Percentiles rank a stretch among this genome's conserved stretches.
Conservation (phyloP, 1,140 invertebrate species). For the Lasaia peninsularis region DNA sequence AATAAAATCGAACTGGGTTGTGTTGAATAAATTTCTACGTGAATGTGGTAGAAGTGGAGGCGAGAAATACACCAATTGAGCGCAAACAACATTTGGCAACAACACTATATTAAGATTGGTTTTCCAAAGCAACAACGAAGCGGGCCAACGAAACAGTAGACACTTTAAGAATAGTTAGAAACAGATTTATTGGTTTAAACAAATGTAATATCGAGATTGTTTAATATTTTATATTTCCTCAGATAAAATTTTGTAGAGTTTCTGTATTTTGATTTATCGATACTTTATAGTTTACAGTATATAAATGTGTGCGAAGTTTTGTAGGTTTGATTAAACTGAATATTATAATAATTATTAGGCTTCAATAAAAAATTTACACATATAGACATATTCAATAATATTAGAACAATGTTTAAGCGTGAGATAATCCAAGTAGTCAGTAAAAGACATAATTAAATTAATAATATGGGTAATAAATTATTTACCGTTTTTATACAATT, state of each 20-base stretch:
- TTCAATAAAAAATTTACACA: no score
- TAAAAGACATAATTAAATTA: no score
- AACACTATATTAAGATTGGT: constrained; percentile 65
- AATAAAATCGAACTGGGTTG: constrained; percentile 16
- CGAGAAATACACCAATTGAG: constrained; percentile 39
- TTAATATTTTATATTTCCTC: not conserved
- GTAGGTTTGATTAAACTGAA: no score
- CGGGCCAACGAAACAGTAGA: constrained; percentile 48
- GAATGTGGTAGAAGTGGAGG: constrained; percentile 29
- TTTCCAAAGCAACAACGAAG: constrained; percentile 51
- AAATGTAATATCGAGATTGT: constrained; percentile 37
- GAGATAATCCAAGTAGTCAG: no score
- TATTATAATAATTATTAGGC: no score
- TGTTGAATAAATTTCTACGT: constrained; percentile 11
- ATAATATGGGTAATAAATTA: no score
- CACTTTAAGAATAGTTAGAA: constrained; percentile 61
- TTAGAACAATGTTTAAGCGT: no score
- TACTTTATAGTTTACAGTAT: not conserved
- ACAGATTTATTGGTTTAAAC: constrained; percentile 63
- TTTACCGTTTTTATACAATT: no score
- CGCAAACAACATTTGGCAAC: constrained; percentile 62
- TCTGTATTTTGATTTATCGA: no score
- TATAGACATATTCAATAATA: no score
- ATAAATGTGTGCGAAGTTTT: no score
- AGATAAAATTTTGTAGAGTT: no score